Base-by-base conservation (phyloP, 2,888 invertebrate species). In the Athalia cordata region DNA sequence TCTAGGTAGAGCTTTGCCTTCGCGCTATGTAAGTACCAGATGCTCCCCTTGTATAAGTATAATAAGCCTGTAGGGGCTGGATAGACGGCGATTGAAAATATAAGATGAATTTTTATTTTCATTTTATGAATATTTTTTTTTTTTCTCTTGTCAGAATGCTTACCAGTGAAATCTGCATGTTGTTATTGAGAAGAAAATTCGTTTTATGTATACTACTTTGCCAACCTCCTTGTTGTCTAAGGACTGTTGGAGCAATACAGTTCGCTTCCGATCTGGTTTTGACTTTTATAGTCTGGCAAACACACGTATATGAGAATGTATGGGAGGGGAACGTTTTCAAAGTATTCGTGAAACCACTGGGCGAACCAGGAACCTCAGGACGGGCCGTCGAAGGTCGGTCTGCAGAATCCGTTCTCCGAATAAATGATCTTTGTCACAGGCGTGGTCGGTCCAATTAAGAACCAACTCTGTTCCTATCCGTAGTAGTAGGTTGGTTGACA, bases 161-260 rank as follows among this genome's bases (percentile, higher is more conserved):
- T 49, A 78, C 78, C 78, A 78, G 64, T 43, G 72, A 11, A 67
- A 74, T 64, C 74, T 78, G 78, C 78, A 78, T 78, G 74, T 70
- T 72, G 72, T n/a, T 45, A 78, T 59, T 43, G 29, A 61, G 47
- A 29, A 29, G 29, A 29, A 29, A 29, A 29, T 29, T 29, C 29
- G 29, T 29, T 29, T 29, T 29, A 29, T 29, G 45, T 65, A 55
- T 57, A 79, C 85, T 86, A 74, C 83, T 79, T 81, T 78, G 80
- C 76, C 82, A 83, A 84, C 84, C 86, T 86, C 84, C 85, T 86
- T 83, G 79, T 81, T 81, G 79, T 76, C 84, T 84, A 85, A 86
- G 84, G 85, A 86, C 86, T 86, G 86, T 84, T 81, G 82, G 77
- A 82, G 79, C 82, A 82, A 79, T 83, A 85, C 84, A 85, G 83